phyloP scores from a whole-genome alignment of 1,140 invertebrate species.

The Megalonaias nervosa region DNA sequence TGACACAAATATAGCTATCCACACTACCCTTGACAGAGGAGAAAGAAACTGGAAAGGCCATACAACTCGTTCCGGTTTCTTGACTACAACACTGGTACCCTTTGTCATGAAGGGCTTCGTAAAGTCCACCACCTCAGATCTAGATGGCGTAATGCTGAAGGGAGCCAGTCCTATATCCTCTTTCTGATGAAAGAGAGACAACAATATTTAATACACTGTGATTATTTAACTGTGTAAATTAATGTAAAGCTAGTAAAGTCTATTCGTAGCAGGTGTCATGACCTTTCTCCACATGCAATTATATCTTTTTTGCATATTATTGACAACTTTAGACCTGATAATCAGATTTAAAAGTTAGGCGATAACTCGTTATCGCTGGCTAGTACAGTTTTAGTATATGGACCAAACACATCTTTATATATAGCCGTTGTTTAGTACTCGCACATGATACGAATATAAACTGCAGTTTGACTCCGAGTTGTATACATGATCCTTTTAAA shows the following conservation, averaged over 20 bases:
- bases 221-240: not conserved
- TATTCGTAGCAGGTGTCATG: not conserved
- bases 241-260: not conserved
- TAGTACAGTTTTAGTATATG: no score
- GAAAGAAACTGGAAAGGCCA: slow-evolving; percentile 96
- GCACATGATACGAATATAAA: no score
- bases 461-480: no score
- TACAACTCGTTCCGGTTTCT: slow-evolving; percentile 93
- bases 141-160: slow-evolving; percentile 93
- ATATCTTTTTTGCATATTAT: not conserved
- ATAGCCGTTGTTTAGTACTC: no score
- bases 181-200: slow-evolving; percentile 78
- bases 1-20: slow-evolving; percentile 97
- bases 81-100: slow-evolving; percentile 97
- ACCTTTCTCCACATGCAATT: not conserved
- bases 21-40: slow-evolving; percentile 96
- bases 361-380: not conserved
- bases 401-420: no score
- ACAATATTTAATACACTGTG: slow-evolving; percentile 81
- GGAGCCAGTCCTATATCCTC: slow-evolving; percentile 97
- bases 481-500: no score
- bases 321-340: not conserved
- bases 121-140: slow-evolving; percentile 93
- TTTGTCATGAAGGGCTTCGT: slow-evolving; percentile 99
- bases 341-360: not conserved